Evolutionary conservation across 2,797 vertebrate species (phyloP), one percentile per base, ranked within the genome.

Genomic region (Parauchenoglanis punctatus): DNA sequence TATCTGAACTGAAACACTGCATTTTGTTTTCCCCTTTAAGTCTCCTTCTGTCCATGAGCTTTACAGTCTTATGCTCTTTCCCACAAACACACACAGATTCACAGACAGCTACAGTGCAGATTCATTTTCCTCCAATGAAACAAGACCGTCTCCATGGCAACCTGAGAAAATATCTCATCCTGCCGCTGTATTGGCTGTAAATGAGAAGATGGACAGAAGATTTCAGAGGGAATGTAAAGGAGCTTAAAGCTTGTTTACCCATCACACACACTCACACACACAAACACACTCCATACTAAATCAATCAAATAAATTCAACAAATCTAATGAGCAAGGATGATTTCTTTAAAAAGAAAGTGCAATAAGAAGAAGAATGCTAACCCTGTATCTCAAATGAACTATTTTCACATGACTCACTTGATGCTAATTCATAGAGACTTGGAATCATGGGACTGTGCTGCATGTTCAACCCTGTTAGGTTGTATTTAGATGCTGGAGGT

Each of bases 61-160:
- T 28, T 67, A 72, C 35, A 72, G 28, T 76, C 13, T 3, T 54
- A 35, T 52, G 20, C 20, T 61, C 18, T 31, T 35, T 31, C 68
- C 58, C 81, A 56, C 68, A 68, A 59, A 18, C 56, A 17, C 52
- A 67, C 85, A 68, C 81, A 52, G 59, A 52, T 46, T 70, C 83
- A 81, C 59, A 89, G 59, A 81, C 85, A 52, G 81, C 67, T 78
- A 78, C 86, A 70, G 65, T 86, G 70, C 87, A 80, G 81, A 85
- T 85, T 88, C 65, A 76, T 85, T 87, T 85, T 85, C 80, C 80
- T 87, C 81, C 56, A 86, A 85, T 83, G 83, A 91, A 85, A 89
- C 88, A 81, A 85, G 87, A 76, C 35, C 56, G 61, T 91, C 87
- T 75, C 90, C 90, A 91, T 91, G 80, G 87, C 85, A 91, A 91